Conservation (phyloP, 35 echinoderm and acorn worm genomes). For the Ophioderma brevispina region DNA sequence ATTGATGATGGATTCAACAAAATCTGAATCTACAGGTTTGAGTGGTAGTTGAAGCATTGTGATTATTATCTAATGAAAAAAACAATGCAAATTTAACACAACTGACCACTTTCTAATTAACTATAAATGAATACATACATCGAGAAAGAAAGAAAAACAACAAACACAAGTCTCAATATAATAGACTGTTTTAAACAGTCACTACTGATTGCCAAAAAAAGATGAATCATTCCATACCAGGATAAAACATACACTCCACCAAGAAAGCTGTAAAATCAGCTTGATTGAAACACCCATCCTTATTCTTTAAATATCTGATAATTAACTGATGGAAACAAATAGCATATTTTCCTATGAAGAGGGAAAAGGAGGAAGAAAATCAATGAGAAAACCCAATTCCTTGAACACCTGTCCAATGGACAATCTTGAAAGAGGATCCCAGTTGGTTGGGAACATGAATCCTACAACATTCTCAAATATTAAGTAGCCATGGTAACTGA, state of each 20-base stretch:
- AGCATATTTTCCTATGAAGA: too few relatives aligned
- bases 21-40: too few relatives aligned
- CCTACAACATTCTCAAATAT: neutral
- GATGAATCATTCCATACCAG: neutral
- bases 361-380: neutral
- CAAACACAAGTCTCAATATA: too few relatives aligned
- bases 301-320: neutral
- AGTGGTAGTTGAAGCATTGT: too few relatives aligned
- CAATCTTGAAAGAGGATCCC: neutral
- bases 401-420: neutral
- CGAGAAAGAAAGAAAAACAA: too few relatives aligned
- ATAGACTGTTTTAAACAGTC: too few relatives aligned
- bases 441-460: neutral
- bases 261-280: neutral
- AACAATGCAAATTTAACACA: too few relatives aligned
- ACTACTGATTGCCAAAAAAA: too few relatives aligned
- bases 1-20: too few relatives aligned
- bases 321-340: neutral
- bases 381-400: neutral
- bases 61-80: too few relatives aligned
- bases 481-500: neutral
- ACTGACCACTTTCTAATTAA: too few relatives aligned
- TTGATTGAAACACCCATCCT: neutral
- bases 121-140: too few relatives aligned
- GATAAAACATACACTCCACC: neutral